Percentiles rank a stretch among this genome's conserved stretches.
These are phyloP conservation scores for Lophochroa leadbeateri DNA, from an alignment of 2,113 vertebrate species.

Conservation along the genomic window DNA sequence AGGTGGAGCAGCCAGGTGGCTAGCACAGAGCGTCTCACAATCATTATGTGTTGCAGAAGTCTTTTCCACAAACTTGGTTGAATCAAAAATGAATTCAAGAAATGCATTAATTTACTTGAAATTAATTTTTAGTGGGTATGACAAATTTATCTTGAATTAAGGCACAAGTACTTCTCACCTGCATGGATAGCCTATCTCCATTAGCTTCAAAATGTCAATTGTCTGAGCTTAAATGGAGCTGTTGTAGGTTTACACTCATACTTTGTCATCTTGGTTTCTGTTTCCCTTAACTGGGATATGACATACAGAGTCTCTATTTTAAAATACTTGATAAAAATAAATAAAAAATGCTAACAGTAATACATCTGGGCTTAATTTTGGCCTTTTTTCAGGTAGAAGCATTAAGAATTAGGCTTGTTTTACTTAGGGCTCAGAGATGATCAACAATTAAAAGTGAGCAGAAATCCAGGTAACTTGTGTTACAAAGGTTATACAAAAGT, in stretches of 20 bases:
- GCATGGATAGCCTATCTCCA: background rate
- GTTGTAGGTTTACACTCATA: background rate
- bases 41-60: background rate
- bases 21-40: background rate
- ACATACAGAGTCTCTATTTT: background rate
- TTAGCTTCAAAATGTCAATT: background rate
- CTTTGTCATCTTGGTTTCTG: background rate
- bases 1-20: background rate
- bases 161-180: background rate
- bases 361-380: background rate
- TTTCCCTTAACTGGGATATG: background rate
- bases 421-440: slow-evolving; percentile 50
- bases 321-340: background rate
- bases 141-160: background rate
- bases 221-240: background rate
- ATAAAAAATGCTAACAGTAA: background rate
- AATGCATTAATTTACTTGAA: background rate
- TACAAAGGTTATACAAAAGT: background rate
- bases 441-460: slow-evolving; percentile 61
- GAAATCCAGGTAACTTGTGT: slow-evolving; percentile 66
- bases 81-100: background rate
- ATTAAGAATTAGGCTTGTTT: background rate
- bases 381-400: background rate
- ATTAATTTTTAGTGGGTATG: background rate
- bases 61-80: background rate